Conservation (phyloP, 2,797 vertebrate species). For the Apogon hyalosoma region DNA sequence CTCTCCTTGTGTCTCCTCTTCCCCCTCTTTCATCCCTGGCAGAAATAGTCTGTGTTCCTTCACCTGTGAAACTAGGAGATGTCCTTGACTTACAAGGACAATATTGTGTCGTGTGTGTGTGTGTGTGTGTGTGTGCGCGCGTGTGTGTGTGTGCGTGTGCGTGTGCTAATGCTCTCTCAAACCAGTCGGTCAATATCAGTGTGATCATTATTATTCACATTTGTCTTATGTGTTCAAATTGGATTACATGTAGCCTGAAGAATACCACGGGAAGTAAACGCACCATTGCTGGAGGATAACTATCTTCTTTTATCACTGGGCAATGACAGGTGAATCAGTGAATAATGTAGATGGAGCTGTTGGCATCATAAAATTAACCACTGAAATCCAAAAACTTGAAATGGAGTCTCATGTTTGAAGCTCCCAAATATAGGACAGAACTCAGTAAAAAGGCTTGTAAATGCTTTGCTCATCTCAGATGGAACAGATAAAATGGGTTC, state of each 20-base stretch:
- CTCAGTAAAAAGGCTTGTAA: no score
- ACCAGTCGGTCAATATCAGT: conserved; percentile 42
- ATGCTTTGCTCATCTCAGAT: no score
- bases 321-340: conserved; percentile 21
- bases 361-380: conserved; percentile 7
- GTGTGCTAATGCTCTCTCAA: conserved; percentile 30
- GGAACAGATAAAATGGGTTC: no score
- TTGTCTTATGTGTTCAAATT: conserved; percentile 33
- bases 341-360: conserved; percentile 11
- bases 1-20: conserved; percentile 5
- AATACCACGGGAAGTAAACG: background rate
- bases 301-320: conserved; percentile 53
- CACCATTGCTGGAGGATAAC: conserved; percentile 39
- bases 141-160: conserved; percentile 12
- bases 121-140: conserved; percentile 14
- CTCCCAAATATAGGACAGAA: no score
- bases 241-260: conserved; percentile 60
- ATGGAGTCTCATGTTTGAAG: no score
- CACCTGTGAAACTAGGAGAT: conserved; percentile 69
- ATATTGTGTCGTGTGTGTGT: conserved; percentile 6
- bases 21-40: conserved; percentile 17
- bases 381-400: background rate
- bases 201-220: conserved; percentile 45
- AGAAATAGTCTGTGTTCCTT: conserved; percentile 60
- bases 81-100: conserved; percentile 67